Evolutionary conservation across 2,113 vertebrate genomes (phyloP).

Genomic region (Larimichthys crocea): DNA sequence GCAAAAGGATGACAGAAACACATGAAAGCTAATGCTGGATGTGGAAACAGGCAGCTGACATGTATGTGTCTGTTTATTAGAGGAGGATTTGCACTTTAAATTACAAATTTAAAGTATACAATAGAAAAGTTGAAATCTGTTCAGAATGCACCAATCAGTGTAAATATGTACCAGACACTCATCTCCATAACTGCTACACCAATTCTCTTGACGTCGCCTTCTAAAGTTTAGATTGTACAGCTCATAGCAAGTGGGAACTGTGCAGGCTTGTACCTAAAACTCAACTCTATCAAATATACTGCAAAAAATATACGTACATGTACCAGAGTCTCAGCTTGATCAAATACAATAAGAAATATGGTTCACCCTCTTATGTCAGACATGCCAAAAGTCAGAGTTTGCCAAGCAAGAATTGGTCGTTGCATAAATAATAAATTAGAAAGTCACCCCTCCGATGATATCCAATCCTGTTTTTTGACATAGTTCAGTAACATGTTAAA

Average conservation of each 20-base stretch:
- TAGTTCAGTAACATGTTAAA: background rate
- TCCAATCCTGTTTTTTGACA: background rate
- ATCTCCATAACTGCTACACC: background rate
- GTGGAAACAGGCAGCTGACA: no score
- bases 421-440: conserved; percentile 41
- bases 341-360: background rate
- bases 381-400: background rate
- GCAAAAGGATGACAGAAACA: background rate
- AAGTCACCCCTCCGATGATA: background rate
- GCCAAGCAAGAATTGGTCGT: background rate
- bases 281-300: conserved; percentile 9
- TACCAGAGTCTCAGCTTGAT: conserved; percentile 40
- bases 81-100: background rate
- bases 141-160: background rate
- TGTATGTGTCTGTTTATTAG: no score
- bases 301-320: background rate
- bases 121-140: background rate
- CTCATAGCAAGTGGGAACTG: background rate
- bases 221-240: background rate
- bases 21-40: background rate
- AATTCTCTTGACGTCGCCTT: background rate
- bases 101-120: background rate
- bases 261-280: conserved; percentile 21
- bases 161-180: background rate
- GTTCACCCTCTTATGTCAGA: background rate